phyloP scores from a whole-genome alignment of 2,888 invertebrate species.

The Rotaria socialis region DNA sequence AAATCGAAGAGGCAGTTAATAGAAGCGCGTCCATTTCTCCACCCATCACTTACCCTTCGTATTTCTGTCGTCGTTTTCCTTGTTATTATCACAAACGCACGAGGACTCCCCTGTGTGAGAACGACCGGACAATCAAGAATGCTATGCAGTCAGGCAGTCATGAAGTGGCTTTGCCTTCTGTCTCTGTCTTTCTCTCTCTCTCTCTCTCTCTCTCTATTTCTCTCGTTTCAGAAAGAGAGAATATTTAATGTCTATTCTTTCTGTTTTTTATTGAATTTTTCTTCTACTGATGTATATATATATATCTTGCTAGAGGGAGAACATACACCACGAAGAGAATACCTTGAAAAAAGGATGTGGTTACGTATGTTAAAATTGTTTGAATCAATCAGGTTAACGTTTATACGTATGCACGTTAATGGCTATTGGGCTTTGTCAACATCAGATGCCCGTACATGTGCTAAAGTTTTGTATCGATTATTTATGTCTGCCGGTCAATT shows the following conservation, averaged over 20 bases:
- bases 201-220: not conserved
- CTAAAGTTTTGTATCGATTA: not conserved
- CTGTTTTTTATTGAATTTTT: constrained; percentile 19
- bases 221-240: not conserved
- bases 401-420: not conserved
- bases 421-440: constrained; percentile 23
- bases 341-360: not conserved
- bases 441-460: not conserved
- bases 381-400: not conserved
- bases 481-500: not conserved
- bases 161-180: not conserved
- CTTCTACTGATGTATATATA: not conserved
- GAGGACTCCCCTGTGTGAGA: constrained; percentile 4
- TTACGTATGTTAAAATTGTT: not conserved
- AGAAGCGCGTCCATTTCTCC: not conserved
- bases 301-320: not conserved
- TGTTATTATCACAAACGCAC: not conserved
- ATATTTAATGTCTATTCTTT: constrained; percentile 7
- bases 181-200: not conserved
- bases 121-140: constrained; percentile 5
- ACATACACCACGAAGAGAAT: not conserved
- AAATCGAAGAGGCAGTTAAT: not conserved
- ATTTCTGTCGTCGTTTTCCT: constrained; percentile 13
- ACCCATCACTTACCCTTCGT: not conserved
- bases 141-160: not conserved